Evolutionary conservation across 1,140 invertebrate genomes (phyloP), one percentile per base, ranked within the genome.

Genomic region (Mycetomoellerius zeteki): DNA sequence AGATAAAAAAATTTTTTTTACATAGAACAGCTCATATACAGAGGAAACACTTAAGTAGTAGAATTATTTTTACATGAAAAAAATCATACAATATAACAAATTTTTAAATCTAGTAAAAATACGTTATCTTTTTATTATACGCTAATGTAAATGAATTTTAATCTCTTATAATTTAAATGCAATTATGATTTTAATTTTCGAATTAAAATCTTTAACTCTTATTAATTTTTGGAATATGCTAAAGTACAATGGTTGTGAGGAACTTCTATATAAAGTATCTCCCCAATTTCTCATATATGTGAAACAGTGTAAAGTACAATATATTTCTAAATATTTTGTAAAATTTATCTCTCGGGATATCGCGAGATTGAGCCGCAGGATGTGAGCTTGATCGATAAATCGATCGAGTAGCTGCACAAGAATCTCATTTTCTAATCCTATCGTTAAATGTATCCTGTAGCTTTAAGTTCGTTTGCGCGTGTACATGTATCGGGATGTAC

Each of bases 341-440:
- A 60, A 43, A 60, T 21, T 33, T 19, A 14, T 6, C 54, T 67
- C 0, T 52, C 30, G 21, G n/a, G 8, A 8, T 19, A 33, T 62
- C 12, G 19, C 27, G 47, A 33, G 24, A 4, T 73, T 37, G 12
- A 82, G 10, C 24, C 19, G 27, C 62, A 54, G 69, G 43, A 84
- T 60, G 69, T 75, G 27, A 33, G 80, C 33, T 73, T 47, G 78
- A 82, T 82, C 24, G 67, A 82, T 60, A 82, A 50, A 8, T 62
- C 54, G 37, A 73, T 10, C 80, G 60, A 58, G 78, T 52, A 14
- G 33, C 24, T 37, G 50, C 19, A 10, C n/a, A 73, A 75, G 65
- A 87, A 67, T 24, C 88, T 72, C 65, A 73, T 69, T 86, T 86
- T 89, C 85, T 89, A 89, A 91, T 91, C 87, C 85, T 21, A 86